Conservation (phyloP, 2,888 invertebrate genomes). For the Drosophila tanythrix region DNA sequence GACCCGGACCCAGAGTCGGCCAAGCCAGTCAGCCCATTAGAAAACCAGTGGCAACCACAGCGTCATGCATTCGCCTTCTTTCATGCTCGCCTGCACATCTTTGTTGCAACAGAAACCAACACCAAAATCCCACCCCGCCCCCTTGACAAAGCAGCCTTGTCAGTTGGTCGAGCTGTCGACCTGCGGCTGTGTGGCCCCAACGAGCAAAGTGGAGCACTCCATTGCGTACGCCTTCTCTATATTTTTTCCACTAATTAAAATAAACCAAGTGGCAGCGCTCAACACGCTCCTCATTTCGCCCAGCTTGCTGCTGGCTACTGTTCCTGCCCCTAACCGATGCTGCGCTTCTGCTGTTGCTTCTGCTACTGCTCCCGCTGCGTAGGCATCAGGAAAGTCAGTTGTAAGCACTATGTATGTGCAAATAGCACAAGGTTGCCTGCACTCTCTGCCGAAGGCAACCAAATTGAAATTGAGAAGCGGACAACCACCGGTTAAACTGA, state of each 20-base stretch:
- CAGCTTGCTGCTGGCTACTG: conserved; percentile 3
- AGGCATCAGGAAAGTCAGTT: conserved; percentile 61
- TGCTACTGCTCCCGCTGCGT: conserved; percentile 19
- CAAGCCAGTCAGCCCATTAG: conserved; percentile 51
- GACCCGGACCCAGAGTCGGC: conserved; percentile 1
- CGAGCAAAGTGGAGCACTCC: conserved; percentile 67
- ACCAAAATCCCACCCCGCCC: conserved; percentile 5
- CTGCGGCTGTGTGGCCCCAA: conserved; percentile 70
- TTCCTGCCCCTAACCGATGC: neutral
- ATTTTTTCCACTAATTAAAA: conserved; percentile 79
- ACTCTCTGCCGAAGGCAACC: conserved; percentile 35
- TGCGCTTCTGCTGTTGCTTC: neutral
- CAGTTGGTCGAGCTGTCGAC: conserved; percentile 55
- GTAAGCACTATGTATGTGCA: conserved; percentile 30
- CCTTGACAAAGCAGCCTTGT: conserved; percentile 63
- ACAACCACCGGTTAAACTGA: conserved; percentile 19
- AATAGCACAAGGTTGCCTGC: conserved; percentile 69
- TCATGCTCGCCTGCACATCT: conserved; percentile 63
- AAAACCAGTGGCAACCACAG: conserved; percentile 42
- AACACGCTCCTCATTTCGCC: conserved; percentile 38
- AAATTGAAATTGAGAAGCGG: conserved; percentile 57
- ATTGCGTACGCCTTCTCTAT: conserved; percentile 66
- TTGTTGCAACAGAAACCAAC: conserved; percentile 52
- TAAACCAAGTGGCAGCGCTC: conserved; percentile 72
- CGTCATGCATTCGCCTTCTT: conserved; percentile 68